These are phyloP conservation scores for Setipinna tenuifilis DNA, from an alignment of 2,797 vertebrate species.

Conservation along the genomic window DNA sequence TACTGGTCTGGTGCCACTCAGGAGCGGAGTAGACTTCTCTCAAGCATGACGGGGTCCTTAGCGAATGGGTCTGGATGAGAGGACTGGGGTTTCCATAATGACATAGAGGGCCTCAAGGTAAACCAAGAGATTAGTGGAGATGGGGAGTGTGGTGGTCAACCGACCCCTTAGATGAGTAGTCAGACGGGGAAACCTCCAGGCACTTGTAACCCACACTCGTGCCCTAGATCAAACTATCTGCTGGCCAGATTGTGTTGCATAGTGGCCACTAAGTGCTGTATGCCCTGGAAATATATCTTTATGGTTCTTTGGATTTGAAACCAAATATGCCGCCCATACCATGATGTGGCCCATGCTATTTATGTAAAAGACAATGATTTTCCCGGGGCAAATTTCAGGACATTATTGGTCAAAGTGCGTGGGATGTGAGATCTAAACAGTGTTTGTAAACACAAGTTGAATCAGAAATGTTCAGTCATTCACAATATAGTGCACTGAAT, in stretches of 20 bases:
- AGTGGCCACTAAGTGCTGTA: not conserved
- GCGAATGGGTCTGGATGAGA: not conserved
- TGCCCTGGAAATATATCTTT: not conserved
- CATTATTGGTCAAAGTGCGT: not conserved
- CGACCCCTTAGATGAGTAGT: not conserved
- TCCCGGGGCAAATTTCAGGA: not conserved
- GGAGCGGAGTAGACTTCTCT: not conserved
- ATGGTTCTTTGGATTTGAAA: constrained; percentile 1
- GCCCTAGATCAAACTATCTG: not conserved
- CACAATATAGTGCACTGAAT: too few species aligned
- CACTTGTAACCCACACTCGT: not conserved
- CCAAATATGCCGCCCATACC: not conserved
- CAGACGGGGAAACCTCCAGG: not conserved
- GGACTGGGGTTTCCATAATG: not conserved
- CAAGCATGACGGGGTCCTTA: not conserved
- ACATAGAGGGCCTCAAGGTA: not conserved
- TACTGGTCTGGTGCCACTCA: not conserved
- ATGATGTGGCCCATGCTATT: not conserved
- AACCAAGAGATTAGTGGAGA: not conserved
- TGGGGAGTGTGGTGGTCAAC: not conserved
- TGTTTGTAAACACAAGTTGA: not conserved
- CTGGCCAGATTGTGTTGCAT: constrained; percentile 1
- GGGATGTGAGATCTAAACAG: not conserved
- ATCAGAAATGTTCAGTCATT: too few species aligned
- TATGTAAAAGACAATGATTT: not conserved